A percentile compares a stretch with the other conserved stretches of the same genome.
phyloP scores from a whole-genome alignment of 1,140 invertebrate species.

The Grapholita molesta region DNA sequence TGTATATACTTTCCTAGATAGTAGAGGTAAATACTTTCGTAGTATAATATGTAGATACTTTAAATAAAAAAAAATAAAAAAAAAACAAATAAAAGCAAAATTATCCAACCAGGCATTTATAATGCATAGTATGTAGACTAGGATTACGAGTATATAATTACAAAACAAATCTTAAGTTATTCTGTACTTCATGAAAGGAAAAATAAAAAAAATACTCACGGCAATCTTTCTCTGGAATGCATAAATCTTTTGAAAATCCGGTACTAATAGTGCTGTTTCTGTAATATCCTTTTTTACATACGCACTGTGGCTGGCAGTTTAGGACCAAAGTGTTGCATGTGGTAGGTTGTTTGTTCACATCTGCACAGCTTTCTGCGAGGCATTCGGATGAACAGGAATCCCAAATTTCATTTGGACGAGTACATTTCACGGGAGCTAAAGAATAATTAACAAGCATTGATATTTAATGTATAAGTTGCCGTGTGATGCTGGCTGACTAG shows the following conservation, averaged over 20 bases:
- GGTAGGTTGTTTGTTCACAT: neutral
- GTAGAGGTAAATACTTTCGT: no score
- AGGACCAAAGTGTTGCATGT: neutral
- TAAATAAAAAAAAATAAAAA: no score
- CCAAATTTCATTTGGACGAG: conserved; percentile 22
- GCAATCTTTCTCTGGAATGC: conserved; percentile 25
- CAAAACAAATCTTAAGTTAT: no score
- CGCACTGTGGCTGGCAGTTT: conserved; percentile 2
- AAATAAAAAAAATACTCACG: conserved; percentile 19
- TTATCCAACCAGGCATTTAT: no score
- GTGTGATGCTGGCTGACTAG: no score
- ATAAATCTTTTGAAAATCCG: conserved; percentile 13
- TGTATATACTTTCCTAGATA: no score
- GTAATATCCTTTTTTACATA: neutral
- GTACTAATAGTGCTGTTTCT: neutral
- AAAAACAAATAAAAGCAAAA: no score
- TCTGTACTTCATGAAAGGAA: neutral
- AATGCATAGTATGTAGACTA: no score
- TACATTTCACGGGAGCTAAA: conserved; percentile 20
- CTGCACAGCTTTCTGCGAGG: conserved; percentile 18
- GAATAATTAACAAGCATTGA: neutral
- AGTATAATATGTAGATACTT: no score
- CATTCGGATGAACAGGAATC: conserved; percentile 21
- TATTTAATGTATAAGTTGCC: no score
- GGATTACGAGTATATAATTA: no score